Percentiles rank a stretch among this genome's conserved stretches.
Conservation (phyloP, 1,140 invertebrate genomes). For the Caenorhabditis elegans region DNA sequence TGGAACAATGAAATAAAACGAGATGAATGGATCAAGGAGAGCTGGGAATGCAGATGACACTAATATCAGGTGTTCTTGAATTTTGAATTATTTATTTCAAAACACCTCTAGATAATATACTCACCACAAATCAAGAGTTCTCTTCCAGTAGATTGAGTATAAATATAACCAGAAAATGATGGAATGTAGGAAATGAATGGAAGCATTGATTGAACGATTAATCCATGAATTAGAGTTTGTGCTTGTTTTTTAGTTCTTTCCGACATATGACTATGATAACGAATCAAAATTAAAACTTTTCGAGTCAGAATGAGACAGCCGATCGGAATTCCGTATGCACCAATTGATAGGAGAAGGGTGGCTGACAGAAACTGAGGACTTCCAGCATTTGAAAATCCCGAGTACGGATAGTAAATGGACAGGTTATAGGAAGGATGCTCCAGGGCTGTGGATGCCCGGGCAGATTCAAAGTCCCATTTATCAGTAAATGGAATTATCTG, state of each 20-base stretch:
- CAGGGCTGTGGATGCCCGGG: background rate
- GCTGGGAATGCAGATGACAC: background rate
- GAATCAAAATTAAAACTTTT: background rate
- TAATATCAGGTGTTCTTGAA: background rate
- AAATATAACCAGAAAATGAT: background rate
- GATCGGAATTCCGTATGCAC: background rate
- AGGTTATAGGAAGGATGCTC: background rate
- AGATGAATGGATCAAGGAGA: background rate
- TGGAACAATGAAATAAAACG: background rate
- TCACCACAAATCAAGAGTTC: background rate
- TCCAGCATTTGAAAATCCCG: background rate
- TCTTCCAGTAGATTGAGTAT: background rate
- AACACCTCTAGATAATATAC: background rate
- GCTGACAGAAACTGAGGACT: background rate
- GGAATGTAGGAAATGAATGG: conserved; percentile 18
- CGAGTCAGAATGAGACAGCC: background rate
- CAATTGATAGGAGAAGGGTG: background rate
- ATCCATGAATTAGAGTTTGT: conserved; percentile 12
- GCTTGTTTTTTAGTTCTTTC: conserved; percentile 9
- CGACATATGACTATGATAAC: conserved; percentile 4
- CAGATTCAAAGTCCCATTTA: background rate
- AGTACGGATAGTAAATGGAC: background rate
- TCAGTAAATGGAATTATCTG: background rate
- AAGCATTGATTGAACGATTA: background rate
- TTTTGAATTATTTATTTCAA: background rate